phyloP scores from a whole-genome alignment of 2,888 invertebrate genomes.

The Scaptomyza reducta region DNA sequence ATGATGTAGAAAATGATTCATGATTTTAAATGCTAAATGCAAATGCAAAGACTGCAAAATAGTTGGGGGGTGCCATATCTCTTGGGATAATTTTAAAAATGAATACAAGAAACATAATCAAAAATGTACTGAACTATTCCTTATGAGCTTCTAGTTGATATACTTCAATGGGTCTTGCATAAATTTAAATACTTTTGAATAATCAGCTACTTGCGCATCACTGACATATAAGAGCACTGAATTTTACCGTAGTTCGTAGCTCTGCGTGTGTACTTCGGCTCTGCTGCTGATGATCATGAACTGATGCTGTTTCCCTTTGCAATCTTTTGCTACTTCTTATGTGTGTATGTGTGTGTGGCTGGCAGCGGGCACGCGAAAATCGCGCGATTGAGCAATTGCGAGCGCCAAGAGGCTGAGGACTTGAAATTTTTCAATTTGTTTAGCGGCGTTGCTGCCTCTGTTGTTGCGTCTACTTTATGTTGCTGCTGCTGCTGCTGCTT shows the following conservation, averaged over 20 bases:
- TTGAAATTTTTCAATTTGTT: constrained; percentile 77
- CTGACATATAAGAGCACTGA: constrained; percentile 33
- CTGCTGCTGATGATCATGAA: constrained; percentile 25
- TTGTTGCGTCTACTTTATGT: constrained; percentile 36
- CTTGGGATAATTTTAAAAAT: too few species aligned
- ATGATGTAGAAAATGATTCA: not conserved
- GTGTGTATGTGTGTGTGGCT: constrained; percentile 20
- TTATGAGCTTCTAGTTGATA: not conserved
- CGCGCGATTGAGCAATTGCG: constrained; percentile 74
- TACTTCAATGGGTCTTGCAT: not conserved
- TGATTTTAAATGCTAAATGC: not conserved
- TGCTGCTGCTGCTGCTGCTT: constrained; percentile 22
- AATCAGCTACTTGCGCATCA: constrained; percentile 38
- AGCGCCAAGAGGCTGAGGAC: constrained; percentile 75
- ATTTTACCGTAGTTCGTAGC: constrained; percentile 24
- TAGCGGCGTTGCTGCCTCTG: constrained; percentile 45
- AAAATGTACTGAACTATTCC: not conserved
- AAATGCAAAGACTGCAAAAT: too few species aligned
- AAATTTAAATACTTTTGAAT: not conserved
- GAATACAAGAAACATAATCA: too few species aligned
- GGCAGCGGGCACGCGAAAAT: constrained; percentile 66
- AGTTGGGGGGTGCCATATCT: not conserved
- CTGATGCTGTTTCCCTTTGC: constrained; percentile 34
- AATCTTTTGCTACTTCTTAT: constrained; percentile 12
- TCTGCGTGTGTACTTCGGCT: constrained; percentile 37